Conservation (phyloP, 2,797 vertebrate genomes). For the Eulemur coronatus region DNA sequence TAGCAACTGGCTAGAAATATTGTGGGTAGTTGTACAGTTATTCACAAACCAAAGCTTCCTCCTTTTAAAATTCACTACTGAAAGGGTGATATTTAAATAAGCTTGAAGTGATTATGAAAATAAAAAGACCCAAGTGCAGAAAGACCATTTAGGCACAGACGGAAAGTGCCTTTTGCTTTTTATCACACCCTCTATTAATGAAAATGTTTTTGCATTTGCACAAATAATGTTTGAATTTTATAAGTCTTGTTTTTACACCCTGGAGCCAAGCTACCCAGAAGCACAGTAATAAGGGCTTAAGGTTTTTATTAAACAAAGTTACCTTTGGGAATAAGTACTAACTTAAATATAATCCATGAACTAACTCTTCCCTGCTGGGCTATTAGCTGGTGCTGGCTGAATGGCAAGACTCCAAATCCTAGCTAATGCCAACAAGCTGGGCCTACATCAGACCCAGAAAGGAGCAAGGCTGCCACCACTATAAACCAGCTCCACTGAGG, state of each 20-base stretch:
- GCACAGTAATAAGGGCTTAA: conserved; percentile 56
- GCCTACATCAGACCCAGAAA: background rate
- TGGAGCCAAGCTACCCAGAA: conserved; percentile 49
- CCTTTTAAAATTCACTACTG: conserved; percentile 22
- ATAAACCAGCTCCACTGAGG: background rate
- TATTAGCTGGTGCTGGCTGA: background rate
- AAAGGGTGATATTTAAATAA: conserved; percentile 30
- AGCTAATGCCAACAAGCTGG: conserved; percentile 17
- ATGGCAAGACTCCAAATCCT: conserved; percentile 33
- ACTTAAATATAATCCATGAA: conserved; percentile 42
- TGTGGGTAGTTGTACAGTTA: conserved; percentile 8
- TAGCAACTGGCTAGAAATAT: background rate
- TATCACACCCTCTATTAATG: conserved; percentile 53
- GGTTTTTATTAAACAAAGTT: conserved; percentile 68
- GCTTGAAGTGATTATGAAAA: conserved; percentile 21
- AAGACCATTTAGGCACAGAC: background rate
- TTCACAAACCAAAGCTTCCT: conserved; percentile 48
- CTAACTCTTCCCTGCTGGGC: conserved; percentile 47
- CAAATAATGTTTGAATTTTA: conserved; percentile 58
- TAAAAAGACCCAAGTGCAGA: conserved; percentile 19
- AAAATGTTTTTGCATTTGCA: conserved; percentile 51
- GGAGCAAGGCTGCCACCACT: background rate
- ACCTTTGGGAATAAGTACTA: conserved; percentile 66
- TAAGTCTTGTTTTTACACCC: conserved; percentile 57
- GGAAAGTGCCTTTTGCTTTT: background rate